Conservation (phyloP, 1,140 invertebrate species). For the Episyrphus balteatus region DNA sequence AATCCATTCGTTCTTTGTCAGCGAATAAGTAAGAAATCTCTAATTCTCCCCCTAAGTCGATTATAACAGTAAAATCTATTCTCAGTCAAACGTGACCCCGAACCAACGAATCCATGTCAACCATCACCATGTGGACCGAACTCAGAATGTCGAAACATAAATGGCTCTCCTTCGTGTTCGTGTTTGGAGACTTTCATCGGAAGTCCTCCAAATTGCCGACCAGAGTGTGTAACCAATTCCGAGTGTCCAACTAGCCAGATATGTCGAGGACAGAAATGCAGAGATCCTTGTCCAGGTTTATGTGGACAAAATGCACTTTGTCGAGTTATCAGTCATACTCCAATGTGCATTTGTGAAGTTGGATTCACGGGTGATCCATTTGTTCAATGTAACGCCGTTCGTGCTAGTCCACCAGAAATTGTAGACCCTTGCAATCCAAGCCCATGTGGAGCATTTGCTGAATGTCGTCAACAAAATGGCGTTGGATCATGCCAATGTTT, state of each 20-base stretch:
- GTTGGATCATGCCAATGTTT: constrained; percentile 41
- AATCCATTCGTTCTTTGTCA: constrained; percentile 48
- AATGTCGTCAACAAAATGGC: constrained; percentile 39
- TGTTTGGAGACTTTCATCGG: constrained; percentile 51
- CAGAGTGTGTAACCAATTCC: constrained; percentile 52
- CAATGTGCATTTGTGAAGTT: constrained; percentile 55
- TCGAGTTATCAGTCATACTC: constrained; percentile 60
- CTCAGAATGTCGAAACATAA: constrained; percentile 51
- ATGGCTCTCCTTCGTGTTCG: constrained; percentile 47
- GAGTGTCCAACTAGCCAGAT: constrained; percentile 50
- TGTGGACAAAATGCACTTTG: constrained; percentile 63
- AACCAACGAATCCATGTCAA: constrained; percentile 48
- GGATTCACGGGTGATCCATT: constrained; percentile 63
- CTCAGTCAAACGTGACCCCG: constrained; percentile 23
- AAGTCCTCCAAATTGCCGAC: constrained; percentile 53
- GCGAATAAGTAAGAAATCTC: constrained; percentile 50
- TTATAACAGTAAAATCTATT: constrained; percentile 10
- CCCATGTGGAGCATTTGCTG: constrained; percentile 46
- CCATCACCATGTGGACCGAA: constrained; percentile 69
- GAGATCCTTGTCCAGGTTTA: constrained; percentile 62
- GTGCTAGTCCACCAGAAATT: constrained; percentile 32
- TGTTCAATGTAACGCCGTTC: constrained; percentile 38
- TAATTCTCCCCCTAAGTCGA: constrained; percentile 6
- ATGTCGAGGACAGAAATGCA: constrained; percentile 52
- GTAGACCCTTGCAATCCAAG: constrained; percentile 42